Base-by-base conservation (phyloP, 1,140 invertebrate genomes). In the Trachymyrmex septentrionalis region DNA sequence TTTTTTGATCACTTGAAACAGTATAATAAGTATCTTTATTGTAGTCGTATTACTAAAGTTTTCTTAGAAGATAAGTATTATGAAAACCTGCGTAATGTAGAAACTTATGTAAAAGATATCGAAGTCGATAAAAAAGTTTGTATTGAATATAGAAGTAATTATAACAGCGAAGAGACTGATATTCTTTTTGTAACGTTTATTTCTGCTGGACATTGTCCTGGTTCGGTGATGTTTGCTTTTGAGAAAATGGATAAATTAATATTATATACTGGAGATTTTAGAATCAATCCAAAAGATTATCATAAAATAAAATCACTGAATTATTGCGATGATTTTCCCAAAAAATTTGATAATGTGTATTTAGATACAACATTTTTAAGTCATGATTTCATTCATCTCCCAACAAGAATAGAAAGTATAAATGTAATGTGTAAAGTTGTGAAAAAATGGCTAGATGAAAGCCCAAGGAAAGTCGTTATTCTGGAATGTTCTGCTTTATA, bases 161-260 rank as follows among this genome's bases (percentile, higher is more conserved):
- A 91, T 44, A 6, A 87, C 81, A 82, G 87, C 77, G 88, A 93
- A 73, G 30, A 90, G 0, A 93, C 89, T 85, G 59, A 97, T 0
- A 38, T 97, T 1, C 21, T 90, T 61, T 95, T 94, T 48, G 96
- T 97, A 0, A 96, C 96, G 0, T 93, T 96, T 9, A 95, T 97
- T 71, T 96, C 97, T 27, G 96, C 97, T 3, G 97, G 96, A 19
- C 97, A 97, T 92, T 97, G 97, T 93, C 96, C 97, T 9, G 97
- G 97, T 0, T 97, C 97, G 3, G 96, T 97, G 0, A 98, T 98
- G 97, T 97, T 97, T 93, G 87, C 97, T 14, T 97, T 97, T 88
- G 96, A 96, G 94, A 95, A 87, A 59, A 87, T 93, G 48, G 86
- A 94, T 55, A 88, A 92, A 24, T 93, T 92, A 14, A 92, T 97